These are phyloP conservation scores for Hypolimnas misippus DNA, from an alignment of 2,888 invertebrate genomes.

Conservation along the genomic window DNA sequence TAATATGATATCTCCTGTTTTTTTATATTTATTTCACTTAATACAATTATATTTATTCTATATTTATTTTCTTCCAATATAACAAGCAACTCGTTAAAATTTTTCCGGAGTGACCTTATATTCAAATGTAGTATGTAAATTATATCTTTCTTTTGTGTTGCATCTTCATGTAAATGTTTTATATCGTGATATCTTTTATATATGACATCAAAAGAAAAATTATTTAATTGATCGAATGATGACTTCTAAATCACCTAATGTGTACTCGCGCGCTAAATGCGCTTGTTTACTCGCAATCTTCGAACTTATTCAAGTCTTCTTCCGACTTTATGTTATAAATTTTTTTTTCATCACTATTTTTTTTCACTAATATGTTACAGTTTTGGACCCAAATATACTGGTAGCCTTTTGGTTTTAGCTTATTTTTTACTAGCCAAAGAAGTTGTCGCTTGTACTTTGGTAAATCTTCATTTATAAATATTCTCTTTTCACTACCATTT, in stretches of 20 bases:
- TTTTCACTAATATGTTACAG: background rate
- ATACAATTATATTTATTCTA: slow-evolving; percentile 18
- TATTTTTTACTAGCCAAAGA: background rate
- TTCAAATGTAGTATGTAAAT: slow-evolving; percentile 4
- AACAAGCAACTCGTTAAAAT: slow-evolving; percentile 15
- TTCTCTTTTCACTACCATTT: background rate
- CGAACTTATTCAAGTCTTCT: background rate
- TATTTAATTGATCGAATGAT: background rate
- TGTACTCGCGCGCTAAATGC: background rate
- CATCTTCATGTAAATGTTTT: background rate
- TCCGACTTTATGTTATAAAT: background rate
- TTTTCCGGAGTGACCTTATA: slow-evolving; percentile 16
- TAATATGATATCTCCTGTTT: slow-evolving; percentile 20
- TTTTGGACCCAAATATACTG: slow-evolving; percentile 3
- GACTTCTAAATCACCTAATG: background rate
- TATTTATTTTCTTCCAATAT: background rate
- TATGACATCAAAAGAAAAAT: background rate
- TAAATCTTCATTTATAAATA: background rate
- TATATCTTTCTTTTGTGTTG: background rate
- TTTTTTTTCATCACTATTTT: background rate
- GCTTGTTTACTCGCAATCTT: background rate
- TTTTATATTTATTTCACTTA: slow-evolving; percentile 30
- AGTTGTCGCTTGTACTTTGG: background rate
- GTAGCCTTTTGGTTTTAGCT: background rate
- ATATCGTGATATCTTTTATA: slow-evolving; percentile 15